Evolutionary conservation across 2,113 vertebrate species (phyloP), one percentile per base, ranked within the genome.

Genomic region (Protomyctophum bolini): DNA sequence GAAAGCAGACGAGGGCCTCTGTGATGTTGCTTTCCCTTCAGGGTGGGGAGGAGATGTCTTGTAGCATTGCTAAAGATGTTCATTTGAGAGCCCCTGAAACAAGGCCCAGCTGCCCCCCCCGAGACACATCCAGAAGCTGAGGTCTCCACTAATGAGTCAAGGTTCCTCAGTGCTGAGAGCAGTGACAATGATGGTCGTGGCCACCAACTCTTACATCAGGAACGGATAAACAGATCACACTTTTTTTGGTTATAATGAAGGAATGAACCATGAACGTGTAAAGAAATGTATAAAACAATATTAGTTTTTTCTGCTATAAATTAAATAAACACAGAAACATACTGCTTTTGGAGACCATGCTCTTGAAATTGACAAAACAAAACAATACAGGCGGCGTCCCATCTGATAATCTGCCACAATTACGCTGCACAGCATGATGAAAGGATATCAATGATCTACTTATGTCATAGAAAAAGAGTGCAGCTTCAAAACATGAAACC

Each of bases 1-100:
- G 83, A 72, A 84, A 87, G 86, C 85, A 88, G 80, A 87, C 89
- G 66, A 83, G 84, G 90, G 75, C 72, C 77, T 86, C 67, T 92
- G 89, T 93, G 90, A 93, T 91, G 92, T 91, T 84, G 55, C 82
- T 81, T 86, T 89, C 84, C 75, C 87, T 91, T 84, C 87, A 81
- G 83, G 90, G 90, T 91, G 86, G 89, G 83, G 83, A 87, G 84
- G 82, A 88, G 87, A 88, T 79, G 79, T 88, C 85, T 88, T 88
- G 87, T 83, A 89, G 85, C 81, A 74, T 80, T 84, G 86, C 89
- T 91, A 86, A 92, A 91, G 90, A 93, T 78, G 88, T 91, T 91
- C 87, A 86, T 90, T 92, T 91, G 89, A 88, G 88, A 88, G 76
- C 71, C 75, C 76, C 71, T 78, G 87, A 88, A 89, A 89, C 77